Percentiles rank a stretch among this genome's conserved stretches.
These are phyloP conservation scores for Halcyon smyrnensis DNA, from an alignment of 2,797 vertebrate species.

Conservation along the genomic window DNA sequence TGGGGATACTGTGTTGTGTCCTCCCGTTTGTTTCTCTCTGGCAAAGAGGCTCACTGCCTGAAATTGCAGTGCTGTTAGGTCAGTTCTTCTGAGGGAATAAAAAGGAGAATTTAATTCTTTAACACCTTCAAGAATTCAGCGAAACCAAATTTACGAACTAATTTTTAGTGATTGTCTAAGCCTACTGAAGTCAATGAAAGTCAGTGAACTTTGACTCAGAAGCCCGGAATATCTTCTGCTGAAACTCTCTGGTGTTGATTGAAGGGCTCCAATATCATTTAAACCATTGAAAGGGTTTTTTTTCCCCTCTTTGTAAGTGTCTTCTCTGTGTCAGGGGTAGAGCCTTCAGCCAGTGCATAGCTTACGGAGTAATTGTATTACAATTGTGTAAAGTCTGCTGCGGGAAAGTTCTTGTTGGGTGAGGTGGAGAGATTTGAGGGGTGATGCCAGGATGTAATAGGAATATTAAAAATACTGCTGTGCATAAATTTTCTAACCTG, in stretches of 20 bases:
- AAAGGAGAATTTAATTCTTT: background rate
- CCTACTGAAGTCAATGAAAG: background rate
- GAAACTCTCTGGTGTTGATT: background rate
- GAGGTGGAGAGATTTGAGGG: background rate
- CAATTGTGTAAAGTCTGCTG: background rate
- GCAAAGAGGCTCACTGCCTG: background rate
- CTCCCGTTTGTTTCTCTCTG: background rate
- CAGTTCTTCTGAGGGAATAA: background rate
- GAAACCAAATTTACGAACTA: background rate
- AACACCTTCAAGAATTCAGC: background rate
- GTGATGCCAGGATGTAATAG: background rate
- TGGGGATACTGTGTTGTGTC: background rate
- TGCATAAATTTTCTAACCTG: background rate
- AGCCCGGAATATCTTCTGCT: background rate
- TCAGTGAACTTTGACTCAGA: background rate
- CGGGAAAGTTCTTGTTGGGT: background rate
- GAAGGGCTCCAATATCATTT: fast-evolving
- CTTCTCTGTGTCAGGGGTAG: background rate
- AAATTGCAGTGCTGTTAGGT: background rate
- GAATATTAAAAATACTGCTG: background rate
- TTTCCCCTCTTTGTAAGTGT: background rate
- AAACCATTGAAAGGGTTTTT: background rate
- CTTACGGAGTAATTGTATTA: background rate
- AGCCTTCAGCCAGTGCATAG: background rate
- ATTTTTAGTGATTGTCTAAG: background rate